Evolutionary conservation across 2,888 invertebrate species (phyloP), one percentile per base, ranked within the genome.

Genomic region (Lomographa bimaculata): DNA sequence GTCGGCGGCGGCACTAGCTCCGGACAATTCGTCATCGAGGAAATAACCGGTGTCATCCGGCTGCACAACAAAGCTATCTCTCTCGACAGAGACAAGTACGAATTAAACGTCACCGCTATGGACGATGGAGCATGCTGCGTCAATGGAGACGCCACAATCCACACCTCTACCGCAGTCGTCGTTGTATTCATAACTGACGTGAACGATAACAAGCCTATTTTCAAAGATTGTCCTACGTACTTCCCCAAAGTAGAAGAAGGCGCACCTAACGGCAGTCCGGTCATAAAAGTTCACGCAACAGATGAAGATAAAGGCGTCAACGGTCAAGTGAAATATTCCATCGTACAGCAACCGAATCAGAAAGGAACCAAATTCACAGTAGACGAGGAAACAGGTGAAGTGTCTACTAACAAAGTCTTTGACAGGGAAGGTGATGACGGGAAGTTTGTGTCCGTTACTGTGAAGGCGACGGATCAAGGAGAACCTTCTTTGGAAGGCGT

Each of bases 391-490:
- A 97, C 97, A 18, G 98, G 98, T 1, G 96, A 97, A 81, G 96
- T 98, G 34, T 95, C 95, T 0, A 97, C 97, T 3, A 98, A 98
- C 66, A 98, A 97, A 91, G 97, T 97, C 9, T 98, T 98, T 74
- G 98, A 98, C 86, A 93, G 98, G 46, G 98, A 98, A 86, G 97
- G 97, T 0, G 98, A 98, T 62, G 97, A 97, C 75, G 97, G 97
- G 4, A 97, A 97, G 85, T 97, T 97, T 79, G 98, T 98, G 3
- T 97, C 97, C 0, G 97, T 98, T 2, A 98, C 98, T 0, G 97
- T 98, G 0, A 98, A 98, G 85, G 99, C 98, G 2, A 98, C 98
- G 0, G 99, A 99, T 91, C 96, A 98, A 75, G 99, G 98, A n/a
- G 97, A 97, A 76, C 98, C 98, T 1, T 97, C 97, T 0, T 82